phyloP scores from a whole-genome alignment of 2,888 invertebrate species.

The Eustalomyia histrio region DNA sequence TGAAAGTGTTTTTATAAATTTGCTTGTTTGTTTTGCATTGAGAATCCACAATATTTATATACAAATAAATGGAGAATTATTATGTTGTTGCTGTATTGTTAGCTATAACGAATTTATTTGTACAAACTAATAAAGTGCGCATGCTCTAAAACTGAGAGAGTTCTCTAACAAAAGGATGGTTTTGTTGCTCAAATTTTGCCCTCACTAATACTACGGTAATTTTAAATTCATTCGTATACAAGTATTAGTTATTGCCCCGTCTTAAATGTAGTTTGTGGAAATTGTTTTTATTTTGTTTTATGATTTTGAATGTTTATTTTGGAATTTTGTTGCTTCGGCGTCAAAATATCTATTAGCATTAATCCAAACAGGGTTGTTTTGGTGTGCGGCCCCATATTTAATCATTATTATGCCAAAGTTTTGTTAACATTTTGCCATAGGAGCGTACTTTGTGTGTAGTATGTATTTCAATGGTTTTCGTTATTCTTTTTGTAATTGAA shows the following conservation, averaged over 20 bases:
- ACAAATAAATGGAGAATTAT: conserved; percentile 68
- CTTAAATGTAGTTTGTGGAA: conserved; percentile 30
- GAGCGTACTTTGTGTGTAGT: not conserved
- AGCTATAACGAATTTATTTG: conserved; percentile 40
- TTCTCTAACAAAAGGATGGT: too few species aligned
- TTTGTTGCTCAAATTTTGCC: not conserved
- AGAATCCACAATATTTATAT: conserved; percentile 71
- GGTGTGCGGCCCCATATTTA: conserved; percentile 53
- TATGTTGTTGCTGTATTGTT: conserved; percentile 46
- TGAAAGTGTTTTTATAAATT: conserved; percentile 8
- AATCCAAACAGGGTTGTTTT: conserved; percentile 75
- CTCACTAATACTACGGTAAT: not conserved
- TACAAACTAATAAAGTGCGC: too few species aligned
- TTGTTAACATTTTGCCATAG: not conserved
- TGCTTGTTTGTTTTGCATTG: conserved; percentile 48
- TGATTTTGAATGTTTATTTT: conserved; percentile 73
- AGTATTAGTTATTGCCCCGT: too few species aligned
- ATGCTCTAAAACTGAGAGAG: too few species aligned
- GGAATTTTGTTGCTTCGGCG: conserved; percentile 75
- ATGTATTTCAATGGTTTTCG: not conserved
- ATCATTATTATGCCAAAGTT: conserved; percentile 10
- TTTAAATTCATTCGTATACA: conserved; percentile 46
- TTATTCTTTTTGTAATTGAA: not conserved
- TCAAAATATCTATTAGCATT: conserved; percentile 78
- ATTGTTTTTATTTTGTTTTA: conserved; percentile 18